Percentiles rank a stretch among this genome's conserved stretches.
phyloP scores from a whole-genome alignment of 2,888 invertebrate genomes.

The Epinotia bilunana region DNA sequence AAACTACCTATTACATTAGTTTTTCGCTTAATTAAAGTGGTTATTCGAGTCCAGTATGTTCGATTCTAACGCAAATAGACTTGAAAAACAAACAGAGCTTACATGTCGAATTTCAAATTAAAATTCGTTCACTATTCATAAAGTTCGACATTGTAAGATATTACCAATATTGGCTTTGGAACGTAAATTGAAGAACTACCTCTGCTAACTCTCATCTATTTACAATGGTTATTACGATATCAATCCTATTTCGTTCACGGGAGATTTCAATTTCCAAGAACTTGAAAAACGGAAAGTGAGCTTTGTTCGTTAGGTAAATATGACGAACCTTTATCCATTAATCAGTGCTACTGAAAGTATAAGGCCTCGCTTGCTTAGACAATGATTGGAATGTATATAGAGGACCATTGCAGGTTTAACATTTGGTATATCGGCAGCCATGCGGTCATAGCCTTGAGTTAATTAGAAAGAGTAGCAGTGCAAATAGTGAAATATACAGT shows the following conservation, averaged over 20 bases:
- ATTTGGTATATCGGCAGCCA: too few relatives aligned
- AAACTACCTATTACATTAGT: not conserved
- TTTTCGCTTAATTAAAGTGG: not conserved
- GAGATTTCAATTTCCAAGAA: not conserved
- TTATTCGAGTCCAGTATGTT: not conserved
- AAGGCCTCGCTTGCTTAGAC: not conserved
- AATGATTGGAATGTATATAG: not conserved
- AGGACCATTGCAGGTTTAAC: too few relatives aligned
- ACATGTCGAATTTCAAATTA: slow-evolving; percentile 1
- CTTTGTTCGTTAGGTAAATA: not conserved
- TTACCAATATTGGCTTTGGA: slow-evolving; percentile 25
- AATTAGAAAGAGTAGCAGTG: too few relatives aligned
- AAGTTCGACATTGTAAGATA: slow-evolving; percentile 22
- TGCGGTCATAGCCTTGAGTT: too few relatives aligned
- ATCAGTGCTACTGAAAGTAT: not conserved
- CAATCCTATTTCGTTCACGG: not conserved
- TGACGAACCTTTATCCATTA: not conserved
- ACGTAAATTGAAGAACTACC: not conserved
- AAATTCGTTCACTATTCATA: slow-evolving; percentile 27
- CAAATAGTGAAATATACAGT: too few relatives aligned
- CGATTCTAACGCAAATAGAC: slow-evolving; percentile 14
- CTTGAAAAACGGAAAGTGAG: not conserved
- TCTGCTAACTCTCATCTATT: not conserved
- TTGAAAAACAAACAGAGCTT: slow-evolving; percentile 24
- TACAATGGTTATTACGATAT: not conserved